Conservation (phyloP, 2,113 vertebrate genomes). For the Misgurnus mizolepis region DNA sequence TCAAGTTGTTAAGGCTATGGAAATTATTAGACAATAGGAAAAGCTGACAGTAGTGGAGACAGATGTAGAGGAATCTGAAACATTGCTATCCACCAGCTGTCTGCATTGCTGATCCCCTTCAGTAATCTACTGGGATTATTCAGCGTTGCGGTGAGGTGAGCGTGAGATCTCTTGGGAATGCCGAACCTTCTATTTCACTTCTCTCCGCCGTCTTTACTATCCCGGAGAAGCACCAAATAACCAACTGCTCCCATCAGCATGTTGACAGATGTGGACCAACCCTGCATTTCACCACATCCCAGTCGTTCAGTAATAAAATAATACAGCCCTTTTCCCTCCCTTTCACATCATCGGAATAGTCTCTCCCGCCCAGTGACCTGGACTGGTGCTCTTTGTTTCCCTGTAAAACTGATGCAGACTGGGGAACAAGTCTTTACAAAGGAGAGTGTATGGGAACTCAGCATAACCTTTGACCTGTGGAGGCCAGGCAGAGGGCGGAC, state of each 20-base stretch:
- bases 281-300: slow-evolving; percentile 23
- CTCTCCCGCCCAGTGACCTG: slow-evolving; percentile 46
- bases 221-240: background rate
- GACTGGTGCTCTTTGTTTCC: slow-evolving; percentile 75
- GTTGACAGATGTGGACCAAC: slow-evolving; percentile 29
- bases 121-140: slow-evolving; percentile 57
- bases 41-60: background rate
- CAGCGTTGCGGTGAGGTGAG: slow-evolving; percentile 22
- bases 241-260: background rate
- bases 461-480: slow-evolving; percentile 77
- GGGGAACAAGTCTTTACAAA: slow-evolving; percentile 78
- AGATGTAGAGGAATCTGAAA: background rate
- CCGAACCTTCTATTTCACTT: slow-evolving; percentile 7
- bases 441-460: slow-evolving; percentile 82
- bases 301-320: slow-evolving; percentile 11
- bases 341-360: slow-evolving; percentile 35
- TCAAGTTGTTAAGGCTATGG: background rate
- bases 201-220: background rate
- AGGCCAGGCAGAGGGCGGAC: slow-evolving; percentile 58
- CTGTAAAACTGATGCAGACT: slow-evolving; percentile 76
- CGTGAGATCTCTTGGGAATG: slow-evolving; percentile 18
- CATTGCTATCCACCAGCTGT: slow-evolving; percentile 45
- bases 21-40: background rate
- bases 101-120: slow-evolving; percentile 21
- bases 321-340: slow-evolving; percentile 1